Base-by-base conservation (phyloP, 2,888 invertebrate genomes). In the Tiliacea citrago region DNA sequence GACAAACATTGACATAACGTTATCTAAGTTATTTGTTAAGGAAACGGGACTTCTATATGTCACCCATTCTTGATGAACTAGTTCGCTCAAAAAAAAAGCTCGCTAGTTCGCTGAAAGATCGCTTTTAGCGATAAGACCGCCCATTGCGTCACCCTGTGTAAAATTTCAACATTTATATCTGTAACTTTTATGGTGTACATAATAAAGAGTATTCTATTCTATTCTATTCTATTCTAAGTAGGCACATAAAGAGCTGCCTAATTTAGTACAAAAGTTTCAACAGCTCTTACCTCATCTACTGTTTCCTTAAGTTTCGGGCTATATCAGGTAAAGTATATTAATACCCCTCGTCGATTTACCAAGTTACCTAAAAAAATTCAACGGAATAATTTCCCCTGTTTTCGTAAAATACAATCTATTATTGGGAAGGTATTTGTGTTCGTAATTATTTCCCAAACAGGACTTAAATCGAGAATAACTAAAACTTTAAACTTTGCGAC, bases 401-500 rank as follows among this genome's bases (percentile, higher is more conserved):
- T 76, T 47, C 16, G 35, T 29, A 21, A 16, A 8, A 51, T 7
- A 24, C 5, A 60, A 42, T 60, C 49, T 29, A 42, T 49, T 24
- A 29, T 1, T 73, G 42, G 8, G 12, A 45, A 55, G 18, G 2
- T 39, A n/a, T 65, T 66, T 29, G 5, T 16, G 16, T 71, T 51
- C 42, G 53, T 57, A 47, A 45, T 58, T 68, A 51, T 53, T 75
- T 29, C 42, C 7, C 29, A 72, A 49, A 61, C 53, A 53, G 16
- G 0, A 24, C 7, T 9, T 71, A 51, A 67, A 51, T 67, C 29
- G 10, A 29, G 21, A 69, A 66, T 39, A 53, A 53, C 45, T 16
- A 39, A 68, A 57, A 73, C 49, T n/a, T 62, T 13, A 16, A 77
- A 71, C 16, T 68, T 72, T 42, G n/a, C 13, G 29, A 68, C 45